Evolutionary conservation across 2,888 invertebrate species (phyloP).

Genomic region (Dendrolimus pini): DNA sequence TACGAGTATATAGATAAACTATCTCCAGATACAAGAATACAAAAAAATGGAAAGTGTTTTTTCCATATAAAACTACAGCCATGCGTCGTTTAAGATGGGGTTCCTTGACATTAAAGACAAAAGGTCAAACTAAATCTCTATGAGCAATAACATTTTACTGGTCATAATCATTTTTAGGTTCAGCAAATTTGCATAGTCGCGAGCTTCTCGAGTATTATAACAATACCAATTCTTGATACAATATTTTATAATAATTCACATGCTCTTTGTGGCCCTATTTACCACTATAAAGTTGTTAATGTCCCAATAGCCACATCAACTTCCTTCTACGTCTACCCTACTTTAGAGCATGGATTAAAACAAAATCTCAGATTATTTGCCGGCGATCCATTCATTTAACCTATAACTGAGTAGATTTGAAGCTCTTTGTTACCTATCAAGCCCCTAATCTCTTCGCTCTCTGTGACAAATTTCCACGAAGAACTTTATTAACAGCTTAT

Average conservation of each 20-base stretch:
- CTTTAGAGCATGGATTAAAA: conserved; percentile 17
- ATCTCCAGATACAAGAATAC: too few species aligned
- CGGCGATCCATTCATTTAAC: conserved; percentile 30
- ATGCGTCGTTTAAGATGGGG: too few species aligned
- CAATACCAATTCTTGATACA: too few species aligned
- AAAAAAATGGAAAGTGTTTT: too few species aligned
- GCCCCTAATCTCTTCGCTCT: conserved; percentile 17
- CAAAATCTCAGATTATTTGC: conserved; percentile 28
- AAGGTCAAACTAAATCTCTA: too few species aligned
- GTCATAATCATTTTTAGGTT: too few species aligned
- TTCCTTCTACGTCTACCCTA: conserved; percentile 9
- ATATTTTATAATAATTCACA: not conserved
- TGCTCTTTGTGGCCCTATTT: conserved; percentile 2
- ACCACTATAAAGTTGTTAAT: conserved; percentile 15
- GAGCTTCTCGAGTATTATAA: too few species aligned
- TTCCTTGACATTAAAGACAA: too few species aligned
- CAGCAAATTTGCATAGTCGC: too few species aligned
- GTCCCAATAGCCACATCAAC: conserved; percentile 12
- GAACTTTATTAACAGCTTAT: conserved; percentile 24
- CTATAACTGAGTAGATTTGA: conserved; percentile 29
- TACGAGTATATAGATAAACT: too few species aligned
- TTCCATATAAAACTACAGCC: too few species aligned
- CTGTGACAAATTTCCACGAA: conserved; percentile 24
- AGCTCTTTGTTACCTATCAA: conserved; percentile 33
- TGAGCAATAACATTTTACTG: too few species aligned